Percentiles rank a stretch among this genome's conserved stretches.
Conservation (phyloP, 2,888 invertebrate species). For the Brassicogethes aeneus region DNA sequence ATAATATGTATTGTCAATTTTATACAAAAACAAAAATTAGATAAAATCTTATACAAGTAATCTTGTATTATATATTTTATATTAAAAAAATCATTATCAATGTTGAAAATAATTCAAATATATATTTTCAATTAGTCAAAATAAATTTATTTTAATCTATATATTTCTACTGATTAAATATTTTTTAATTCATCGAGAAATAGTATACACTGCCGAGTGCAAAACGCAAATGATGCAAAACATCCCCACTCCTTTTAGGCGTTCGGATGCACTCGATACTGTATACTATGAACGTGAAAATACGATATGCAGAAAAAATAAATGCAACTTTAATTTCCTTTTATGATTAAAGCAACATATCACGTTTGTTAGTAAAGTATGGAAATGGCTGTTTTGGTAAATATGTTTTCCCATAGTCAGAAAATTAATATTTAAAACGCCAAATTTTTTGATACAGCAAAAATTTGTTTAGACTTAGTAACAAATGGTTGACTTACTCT, state of each 20-base stretch:
- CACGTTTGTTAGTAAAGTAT: background rate
- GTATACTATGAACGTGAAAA: too few relatives aligned
- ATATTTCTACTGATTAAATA: background rate
- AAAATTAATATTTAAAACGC: too few relatives aligned
- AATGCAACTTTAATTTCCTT: too few relatives aligned
- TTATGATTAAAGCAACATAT: too few relatives aligned
- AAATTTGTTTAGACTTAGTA: slow-evolving; percentile 1
- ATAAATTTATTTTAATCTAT: background rate
- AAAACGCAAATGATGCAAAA: too few relatives aligned
- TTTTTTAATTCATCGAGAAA: too few relatives aligned
- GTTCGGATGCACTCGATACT: too few relatives aligned
- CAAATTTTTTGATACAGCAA: background rate
- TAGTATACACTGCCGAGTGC: too few relatives aligned
- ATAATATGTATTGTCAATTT: slow-evolving; percentile 1
- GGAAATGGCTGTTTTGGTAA: slow-evolving; percentile 3
- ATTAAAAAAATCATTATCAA: slow-evolving; percentile 1
- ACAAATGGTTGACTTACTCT: background rate
- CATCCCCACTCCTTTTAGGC: too few relatives aligned
- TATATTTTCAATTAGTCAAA: background rate
- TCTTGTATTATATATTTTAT: slow-evolving; percentile 2
- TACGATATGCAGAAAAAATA: too few relatives aligned
- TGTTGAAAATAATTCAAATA: background rate
- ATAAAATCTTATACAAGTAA: background rate
- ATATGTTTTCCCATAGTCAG: background rate
- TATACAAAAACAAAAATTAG: slow-evolving; percentile 1